Evolutionary conservation across 1,140 invertebrate genomes (phyloP).

Genomic region (Saccostrea cuccullata): DNA sequence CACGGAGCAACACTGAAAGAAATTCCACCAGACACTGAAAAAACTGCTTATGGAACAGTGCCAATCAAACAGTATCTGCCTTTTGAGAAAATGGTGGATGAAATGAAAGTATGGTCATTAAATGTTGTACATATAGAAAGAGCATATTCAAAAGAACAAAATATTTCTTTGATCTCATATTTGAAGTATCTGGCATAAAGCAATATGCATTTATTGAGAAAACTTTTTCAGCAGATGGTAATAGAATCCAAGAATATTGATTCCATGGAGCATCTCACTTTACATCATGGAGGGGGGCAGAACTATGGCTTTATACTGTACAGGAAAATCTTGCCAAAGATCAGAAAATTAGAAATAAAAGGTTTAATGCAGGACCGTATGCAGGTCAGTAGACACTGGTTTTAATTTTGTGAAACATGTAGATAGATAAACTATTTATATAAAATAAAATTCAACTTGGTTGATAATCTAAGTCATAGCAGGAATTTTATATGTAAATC

Average conservation of each 20-base stretch:
- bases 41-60: neutral
- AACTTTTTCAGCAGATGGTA: neutral
- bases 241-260: conserved; percentile 43
- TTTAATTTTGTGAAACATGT: neutral
- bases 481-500: too few species aligned
- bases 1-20: conserved; percentile 5
- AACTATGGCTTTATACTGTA: conserved; percentile 83
- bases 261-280: conserved; percentile 82
- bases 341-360: conserved; percentile 62
- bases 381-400: conserved; percentile 38
- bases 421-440: too few species aligned
- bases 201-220: neutral
- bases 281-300: conserved; percentile 81
- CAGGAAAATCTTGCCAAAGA: conserved; percentile 70
- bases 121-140: neutral
- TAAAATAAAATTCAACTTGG: too few species aligned
- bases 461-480: too few species aligned
- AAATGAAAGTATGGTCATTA: neutral
- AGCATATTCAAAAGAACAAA: neutral
- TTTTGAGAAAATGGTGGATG: conserved; percentile 1
- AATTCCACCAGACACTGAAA: neutral
- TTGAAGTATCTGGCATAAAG: neutral
- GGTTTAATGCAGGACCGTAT: conserved; percentile 46
- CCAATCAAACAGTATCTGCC: neutral
- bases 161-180: neutral